Conservation (phyloP, 2,888 invertebrate genomes). For the Cristatella mucedo region DNA sequence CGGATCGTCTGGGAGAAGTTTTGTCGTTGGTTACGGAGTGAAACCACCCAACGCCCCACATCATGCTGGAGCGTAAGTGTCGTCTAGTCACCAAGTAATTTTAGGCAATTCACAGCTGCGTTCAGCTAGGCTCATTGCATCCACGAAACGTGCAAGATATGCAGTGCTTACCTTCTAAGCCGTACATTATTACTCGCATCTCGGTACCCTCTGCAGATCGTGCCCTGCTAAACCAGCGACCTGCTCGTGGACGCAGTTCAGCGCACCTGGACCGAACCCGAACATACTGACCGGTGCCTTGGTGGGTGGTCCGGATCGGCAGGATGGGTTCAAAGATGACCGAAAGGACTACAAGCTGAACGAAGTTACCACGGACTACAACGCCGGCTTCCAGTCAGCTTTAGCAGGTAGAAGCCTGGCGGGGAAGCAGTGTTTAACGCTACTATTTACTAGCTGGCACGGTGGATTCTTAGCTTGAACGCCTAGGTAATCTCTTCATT, state of each 20-base stretch:
- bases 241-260: slow-evolving; percentile 21
- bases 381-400: slow-evolving; percentile 29
- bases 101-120: too few relatives aligned
- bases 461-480: too few relatives aligned
- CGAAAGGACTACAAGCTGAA: slow-evolving; percentile 23
- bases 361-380: slow-evolving; percentile 29
- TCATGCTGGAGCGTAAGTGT: slow-evolving; percentile 18
- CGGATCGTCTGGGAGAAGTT: slow-evolving; percentile 9
- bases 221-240: slow-evolving; percentile 20
- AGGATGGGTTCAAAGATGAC: slow-evolving; percentile 21
- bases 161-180: too few relatives aligned
- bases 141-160: too few relatives aligned
- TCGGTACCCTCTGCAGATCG: slow-evolving; percentile 22
- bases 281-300: slow-evolving; percentile 27
- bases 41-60: slow-evolving; percentile 19
- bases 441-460: too few relatives aligned
- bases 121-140: too few relatives aligned
- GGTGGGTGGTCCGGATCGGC: slow-evolving; percentile 29
- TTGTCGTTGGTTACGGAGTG: slow-evolving; percentile 19
- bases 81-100: too few relatives aligned
- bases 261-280: slow-evolving; percentile 20
- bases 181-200: neutral
- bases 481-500: too few relatives aligned
- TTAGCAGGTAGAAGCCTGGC: slow-evolving; percentile 33
- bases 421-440: too few relatives aligned